Conservation (phyloP, 2,113 vertebrate species). For the Phalacrocorax carbo region DNA sequence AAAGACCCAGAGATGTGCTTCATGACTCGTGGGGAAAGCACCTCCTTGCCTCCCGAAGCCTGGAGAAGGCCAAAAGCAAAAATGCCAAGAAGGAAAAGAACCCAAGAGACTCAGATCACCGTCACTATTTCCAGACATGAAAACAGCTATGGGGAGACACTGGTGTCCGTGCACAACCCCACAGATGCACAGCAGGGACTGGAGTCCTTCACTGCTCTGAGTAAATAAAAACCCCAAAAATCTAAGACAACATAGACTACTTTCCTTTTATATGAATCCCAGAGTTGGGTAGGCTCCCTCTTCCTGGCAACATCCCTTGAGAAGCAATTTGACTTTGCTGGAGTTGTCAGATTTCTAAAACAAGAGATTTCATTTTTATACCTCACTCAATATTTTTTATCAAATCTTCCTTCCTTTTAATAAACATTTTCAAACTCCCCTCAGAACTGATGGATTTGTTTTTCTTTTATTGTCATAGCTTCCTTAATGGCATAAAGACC, state of each 20-base stretch:
- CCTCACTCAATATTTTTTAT: neutral
- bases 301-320: neutral
- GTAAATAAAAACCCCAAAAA: neutral
- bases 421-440: neutral
- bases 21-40: rapidly evolving
- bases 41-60: neutral
- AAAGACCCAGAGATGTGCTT: neutral
- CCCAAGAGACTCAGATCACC: neutral
- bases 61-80: neutral
- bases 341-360: neutral
- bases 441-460: neutral
- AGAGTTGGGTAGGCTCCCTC: neutral
- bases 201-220: neutral
- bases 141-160: neutral
- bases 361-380: neutral
- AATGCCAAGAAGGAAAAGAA: neutral
- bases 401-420: neutral
- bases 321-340: neutral
- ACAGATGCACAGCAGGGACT: neutral
- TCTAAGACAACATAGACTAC: neutral
- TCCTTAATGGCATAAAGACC: neutral
- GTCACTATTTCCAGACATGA: neutral
- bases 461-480: neutral
- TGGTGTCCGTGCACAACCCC: neutral
- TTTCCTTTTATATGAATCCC: neutral